Conservation (phyloP, 2,888 invertebrate species). For the Drosophila austrosaltans region DNA sequence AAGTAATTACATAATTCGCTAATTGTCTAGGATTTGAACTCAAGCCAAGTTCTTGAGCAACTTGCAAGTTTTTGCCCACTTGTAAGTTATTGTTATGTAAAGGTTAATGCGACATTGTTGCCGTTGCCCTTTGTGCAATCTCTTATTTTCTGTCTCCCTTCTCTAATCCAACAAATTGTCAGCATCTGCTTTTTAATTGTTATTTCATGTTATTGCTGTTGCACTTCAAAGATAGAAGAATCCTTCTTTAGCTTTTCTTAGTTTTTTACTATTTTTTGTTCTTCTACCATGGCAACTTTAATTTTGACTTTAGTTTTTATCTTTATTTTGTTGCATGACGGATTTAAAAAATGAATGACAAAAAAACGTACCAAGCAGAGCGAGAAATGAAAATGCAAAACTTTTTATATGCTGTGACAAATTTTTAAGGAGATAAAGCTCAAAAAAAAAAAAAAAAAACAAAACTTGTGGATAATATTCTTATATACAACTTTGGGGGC, state of each 20-base stretch:
- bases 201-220: conserved; percentile 70
- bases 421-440: conserved; percentile 72
- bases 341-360: conserved; percentile 61
- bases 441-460: conserved; percentile 29
- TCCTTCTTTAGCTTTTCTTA: conserved; percentile 10
- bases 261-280: conserved; percentile 20
- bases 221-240: conserved; percentile 50
- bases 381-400: conserved; percentile 65
- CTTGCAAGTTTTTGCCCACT: conserved; percentile 5
- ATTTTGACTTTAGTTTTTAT: conserved; percentile 73
- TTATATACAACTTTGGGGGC: conserved; percentile 44
- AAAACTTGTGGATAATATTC: conserved; percentile 64
- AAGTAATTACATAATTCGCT: conserved; percentile 53
- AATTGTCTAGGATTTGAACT: conserved; percentile 51
- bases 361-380: conserved; percentile 20
- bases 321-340: conserved; percentile 65
- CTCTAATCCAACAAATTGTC: conserved; percentile 63
- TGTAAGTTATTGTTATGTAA: conserved; percentile 19
- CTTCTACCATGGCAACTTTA: conserved; percentile 58
- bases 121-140: conserved; percentile 33
- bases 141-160: background rate
- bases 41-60: conserved; percentile 32
- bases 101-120: conserved; percentile 58
- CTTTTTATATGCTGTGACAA: conserved; percentile 77
- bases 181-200: conserved; percentile 67